A percentile compares a stretch with the other conserved stretches of the same genome.
Evolutionary conservation across 2,113 vertebrate genomes (phyloP).

Genomic region (Elephas maximus): DNA sequence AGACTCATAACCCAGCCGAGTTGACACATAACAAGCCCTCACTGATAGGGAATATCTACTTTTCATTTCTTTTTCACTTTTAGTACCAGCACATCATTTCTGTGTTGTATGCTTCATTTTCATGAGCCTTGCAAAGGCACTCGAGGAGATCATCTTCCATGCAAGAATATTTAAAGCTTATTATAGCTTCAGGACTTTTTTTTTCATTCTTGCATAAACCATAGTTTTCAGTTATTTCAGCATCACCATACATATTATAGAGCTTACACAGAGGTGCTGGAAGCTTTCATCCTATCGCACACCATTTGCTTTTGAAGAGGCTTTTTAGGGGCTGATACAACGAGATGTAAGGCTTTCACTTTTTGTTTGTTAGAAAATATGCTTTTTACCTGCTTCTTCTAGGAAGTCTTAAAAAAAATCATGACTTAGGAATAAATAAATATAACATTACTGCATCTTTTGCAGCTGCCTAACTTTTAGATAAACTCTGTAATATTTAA

Average conservation of each 20-base stretch:
- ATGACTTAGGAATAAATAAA: slow-evolving; percentile 51
- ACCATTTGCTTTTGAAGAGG: slow-evolving; percentile 41
- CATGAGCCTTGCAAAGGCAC: slow-evolving; percentile 47
- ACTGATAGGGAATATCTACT: background rate
- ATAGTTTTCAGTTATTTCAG: slow-evolving; percentile 66
- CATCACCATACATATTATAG: background rate
- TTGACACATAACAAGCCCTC: background rate
- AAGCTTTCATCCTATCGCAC: slow-evolving; percentile 18
- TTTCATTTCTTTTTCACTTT: background rate
- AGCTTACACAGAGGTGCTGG: background rate
- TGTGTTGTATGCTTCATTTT: slow-evolving; percentile 37
- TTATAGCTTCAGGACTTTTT: slow-evolving; percentile 9
- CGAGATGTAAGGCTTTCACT: slow-evolving; percentile 58
- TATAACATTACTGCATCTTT: background rate
- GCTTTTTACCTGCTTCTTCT: background rate
- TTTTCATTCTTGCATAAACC: slow-evolving; percentile 44
- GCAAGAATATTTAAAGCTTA: slow-evolving; percentile 63
- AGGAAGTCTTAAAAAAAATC: slow-evolving; percentile 66
- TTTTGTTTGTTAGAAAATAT: slow-evolving; percentile 47
- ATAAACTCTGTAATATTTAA: background rate
- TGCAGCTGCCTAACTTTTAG: slow-evolving; percentile 35
- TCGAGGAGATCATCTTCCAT: background rate
- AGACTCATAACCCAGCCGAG: background rate
- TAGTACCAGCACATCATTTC: background rate
- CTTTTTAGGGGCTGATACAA: background rate